Evolutionary conservation across 1,140 invertebrate species (phyloP).

Genomic region (Phocides pigmalion): DNA sequence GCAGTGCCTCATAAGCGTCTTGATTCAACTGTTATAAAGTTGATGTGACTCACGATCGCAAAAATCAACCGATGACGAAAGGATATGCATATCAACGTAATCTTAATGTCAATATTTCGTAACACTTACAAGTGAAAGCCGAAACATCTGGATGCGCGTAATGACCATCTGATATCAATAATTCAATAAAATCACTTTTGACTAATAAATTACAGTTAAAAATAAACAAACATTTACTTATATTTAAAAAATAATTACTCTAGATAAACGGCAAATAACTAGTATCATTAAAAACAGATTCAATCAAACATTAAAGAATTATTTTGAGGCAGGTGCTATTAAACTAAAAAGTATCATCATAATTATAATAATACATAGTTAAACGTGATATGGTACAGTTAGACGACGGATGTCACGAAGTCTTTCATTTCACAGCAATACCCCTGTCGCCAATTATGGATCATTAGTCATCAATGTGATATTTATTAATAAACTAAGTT

Average conservation of each 20-base stretch:
- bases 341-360: neutral
- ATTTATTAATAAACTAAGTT: constrained; percentile 63
- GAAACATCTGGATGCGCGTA: constrained; percentile 32
- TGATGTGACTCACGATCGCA: constrained; percentile 58
- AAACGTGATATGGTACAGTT: constrained; percentile 56
- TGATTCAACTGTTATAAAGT: constrained; percentile 43
- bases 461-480: constrained; percentile 72
- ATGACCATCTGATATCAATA: constrained; percentile 7
- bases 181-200: neutral
- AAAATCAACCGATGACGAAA: constrained; percentile 49
- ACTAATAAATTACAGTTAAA: too few species aligned
- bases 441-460: constrained; percentile 74
- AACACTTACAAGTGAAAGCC: constrained; percentile 35
- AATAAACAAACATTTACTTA: too few species aligned
- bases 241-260: too few species aligned
- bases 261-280: too few species aligned
- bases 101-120: constrained; percentile 31
- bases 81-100: constrained; percentile 40
- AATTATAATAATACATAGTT: constrained; percentile 2
- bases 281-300: too few species aligned
- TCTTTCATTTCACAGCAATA: constrained; percentile 70
- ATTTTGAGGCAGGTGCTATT: too few species aligned
- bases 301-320: too few species aligned
- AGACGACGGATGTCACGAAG: constrained; percentile 74
- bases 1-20: constrained; percentile 46